Conservation (phyloP, 23 tunicate genomes). For the Ascidia mentula region DNA sequence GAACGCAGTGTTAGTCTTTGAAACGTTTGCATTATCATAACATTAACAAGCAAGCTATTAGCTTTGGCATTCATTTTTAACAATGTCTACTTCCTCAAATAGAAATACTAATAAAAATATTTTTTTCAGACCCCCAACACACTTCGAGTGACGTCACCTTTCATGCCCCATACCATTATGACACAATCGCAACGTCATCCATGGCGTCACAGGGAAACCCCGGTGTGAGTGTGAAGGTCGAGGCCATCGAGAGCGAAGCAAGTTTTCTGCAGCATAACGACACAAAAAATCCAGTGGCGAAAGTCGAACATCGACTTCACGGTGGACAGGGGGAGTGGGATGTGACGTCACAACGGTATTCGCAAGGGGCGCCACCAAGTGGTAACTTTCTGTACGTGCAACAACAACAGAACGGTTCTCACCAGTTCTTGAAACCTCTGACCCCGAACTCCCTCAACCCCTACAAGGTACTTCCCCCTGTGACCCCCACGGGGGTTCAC, state of each 20-base stretch:
- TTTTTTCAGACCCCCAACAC: neutral
- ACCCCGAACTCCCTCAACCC: constrained; percentile 76
- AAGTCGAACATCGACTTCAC: neutral
- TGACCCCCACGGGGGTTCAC: constrained; percentile 54
- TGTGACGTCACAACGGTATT: neutral
- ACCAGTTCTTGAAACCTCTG: constrained; percentile 13
- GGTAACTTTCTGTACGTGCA: neutral
- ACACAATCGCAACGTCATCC: no score
- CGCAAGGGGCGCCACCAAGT: neutral
- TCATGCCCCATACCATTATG: neutral
- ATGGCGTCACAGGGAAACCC: neutral
- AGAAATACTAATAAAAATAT: no score
- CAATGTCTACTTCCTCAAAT: no score
- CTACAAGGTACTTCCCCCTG: constrained; percentile 86
- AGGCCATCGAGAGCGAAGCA: neutral
- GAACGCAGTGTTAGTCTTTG: no score
- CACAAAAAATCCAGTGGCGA: neutral
- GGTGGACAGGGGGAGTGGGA: neutral
- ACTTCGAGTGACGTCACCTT: neutral
- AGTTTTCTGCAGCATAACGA: neutral
- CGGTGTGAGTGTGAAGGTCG: neutral
- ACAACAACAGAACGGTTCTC: neutral
- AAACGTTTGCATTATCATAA: no score
- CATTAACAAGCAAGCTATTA: no score
- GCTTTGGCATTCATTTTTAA: no score